phyloP scores from a whole-genome alignment of 2,113 vertebrate species.

The Onychostruthus taczanowskii region DNA sequence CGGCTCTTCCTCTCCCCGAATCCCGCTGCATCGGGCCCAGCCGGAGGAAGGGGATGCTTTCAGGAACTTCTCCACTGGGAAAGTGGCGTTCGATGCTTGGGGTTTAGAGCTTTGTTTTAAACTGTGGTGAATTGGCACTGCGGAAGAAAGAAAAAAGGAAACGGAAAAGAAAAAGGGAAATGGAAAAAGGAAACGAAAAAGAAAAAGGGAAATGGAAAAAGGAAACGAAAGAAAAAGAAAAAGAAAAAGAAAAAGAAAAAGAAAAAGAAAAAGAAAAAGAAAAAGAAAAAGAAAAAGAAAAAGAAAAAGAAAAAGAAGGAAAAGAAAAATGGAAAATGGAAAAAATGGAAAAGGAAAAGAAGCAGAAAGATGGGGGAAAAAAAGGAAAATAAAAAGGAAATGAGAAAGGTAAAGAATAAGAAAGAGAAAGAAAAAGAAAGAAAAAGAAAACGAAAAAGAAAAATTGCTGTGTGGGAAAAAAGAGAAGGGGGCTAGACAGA shows the following conservation, averaged over 20 bases:
- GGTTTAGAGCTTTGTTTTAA: background rate
- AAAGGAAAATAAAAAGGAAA: fast-evolving
- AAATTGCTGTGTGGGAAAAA: background rate
- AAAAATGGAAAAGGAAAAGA: background rate
- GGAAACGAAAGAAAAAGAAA: fast-evolving
- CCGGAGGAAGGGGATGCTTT: background rate
- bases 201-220: fast-evolving
- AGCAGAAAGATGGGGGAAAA: fast-evolving
- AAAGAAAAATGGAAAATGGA: fast-evolving
- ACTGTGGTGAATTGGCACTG: background rate
- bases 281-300: too few species aligned
- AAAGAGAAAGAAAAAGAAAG: background rate
- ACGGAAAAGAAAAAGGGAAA: background rate
- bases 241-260: too few species aligned
- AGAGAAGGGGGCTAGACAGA: background rate
- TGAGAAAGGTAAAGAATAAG: background rate
- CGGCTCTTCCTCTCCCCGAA: background rate
- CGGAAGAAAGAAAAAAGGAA: background rate
- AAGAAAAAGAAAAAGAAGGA: background rate
- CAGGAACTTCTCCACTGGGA: background rate
- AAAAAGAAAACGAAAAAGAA: background rate
- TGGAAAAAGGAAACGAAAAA: fast-evolving
- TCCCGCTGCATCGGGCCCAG: background rate
- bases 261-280: fast-evolving
- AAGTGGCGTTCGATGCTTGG: background rate